Evolutionary conservation across 2,797 vertebrate species (phyloP), one percentile per base, ranked within the genome.

Genomic region (Takifugu ocellatus): DNA sequence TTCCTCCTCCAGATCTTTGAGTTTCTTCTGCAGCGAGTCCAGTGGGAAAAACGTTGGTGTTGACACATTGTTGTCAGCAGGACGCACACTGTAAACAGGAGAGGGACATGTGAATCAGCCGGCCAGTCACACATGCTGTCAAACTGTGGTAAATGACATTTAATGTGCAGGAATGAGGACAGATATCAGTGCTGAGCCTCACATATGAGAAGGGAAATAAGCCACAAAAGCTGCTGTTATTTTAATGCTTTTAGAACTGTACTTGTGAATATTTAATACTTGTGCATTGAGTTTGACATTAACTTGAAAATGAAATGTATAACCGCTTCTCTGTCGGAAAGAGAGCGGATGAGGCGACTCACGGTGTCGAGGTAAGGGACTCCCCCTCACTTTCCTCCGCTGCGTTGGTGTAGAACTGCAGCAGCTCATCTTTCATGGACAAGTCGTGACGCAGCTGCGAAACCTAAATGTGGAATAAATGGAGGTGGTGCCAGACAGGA

Each of bases 1-100:
- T 80, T 99, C 97, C 62, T 96, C 96, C 76, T 99, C 96, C 14
- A 99, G 91, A 71, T 99, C 96, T 88, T 98, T 96, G 49, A 99
- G 93, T 81, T 99, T 99, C 91, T 94, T 98, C 63, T 99, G 96
- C 66, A 99, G 89, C 1, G 94, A 96, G 78, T 99, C 97, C 89
- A 98, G 72, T 42, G 96, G 96, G 72, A 98, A 96, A 84, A 91
- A 93, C 62, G 85, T 93, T 79, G 96, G 95, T 57, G 94, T 86
- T 0, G 93, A 94, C 64, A 91, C 89, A 2, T 84, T 91, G 0
- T 91, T 93, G 72, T 98, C 96, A 74, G 92, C 94, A 49, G 91
- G 92, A 72, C 92, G 95, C 62, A 98, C 74, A 66, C 97, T 98
- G 81, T 56, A 25, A 58, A 79, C 6, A 44, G 16, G 12, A 54